Conservation (phyloP, 2,888 invertebrate genomes). For the Epirrhoe tristata region DNA sequence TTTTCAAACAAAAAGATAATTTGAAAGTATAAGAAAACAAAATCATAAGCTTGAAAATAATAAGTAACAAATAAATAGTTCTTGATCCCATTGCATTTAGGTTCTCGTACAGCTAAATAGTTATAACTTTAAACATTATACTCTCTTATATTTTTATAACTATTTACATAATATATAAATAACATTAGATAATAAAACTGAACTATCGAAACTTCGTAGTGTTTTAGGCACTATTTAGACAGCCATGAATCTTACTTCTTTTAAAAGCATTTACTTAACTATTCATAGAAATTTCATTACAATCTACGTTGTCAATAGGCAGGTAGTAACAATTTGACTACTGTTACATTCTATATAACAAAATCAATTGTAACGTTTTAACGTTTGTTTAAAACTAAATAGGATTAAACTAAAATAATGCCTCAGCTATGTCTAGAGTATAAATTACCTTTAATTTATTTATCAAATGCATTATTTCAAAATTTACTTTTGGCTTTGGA, state of each 20-base stretch:
- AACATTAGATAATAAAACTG: slow-evolving; percentile 75
- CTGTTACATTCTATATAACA: slow-evolving; percentile 4
- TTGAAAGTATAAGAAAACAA: not conserved
- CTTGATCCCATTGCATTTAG: slow-evolving; percentile 80
- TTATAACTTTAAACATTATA: slow-evolving; percentile 52
- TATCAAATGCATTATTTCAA: slow-evolving; percentile 16
- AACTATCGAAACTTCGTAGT: slow-evolving; percentile 84
- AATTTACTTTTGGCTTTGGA: slow-evolving; percentile 5
- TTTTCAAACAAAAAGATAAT: not conserved
- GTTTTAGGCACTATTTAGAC: slow-evolving; percentile 86
- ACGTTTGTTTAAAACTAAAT: slow-evolving; percentile 15
- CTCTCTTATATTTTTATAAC: slow-evolving; percentile 60
- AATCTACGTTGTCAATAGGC: slow-evolving; percentile 82
- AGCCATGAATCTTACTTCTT: slow-evolving; percentile 85
- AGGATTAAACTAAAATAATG: slow-evolving; percentile 6
- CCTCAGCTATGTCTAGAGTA: slow-evolving; percentile 6
- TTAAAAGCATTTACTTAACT: slow-evolving; percentile 75
- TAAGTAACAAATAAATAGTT: slow-evolving; percentile 37
- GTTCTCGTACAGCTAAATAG: slow-evolving; percentile 16
- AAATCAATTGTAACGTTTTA: slow-evolving; percentile 5
- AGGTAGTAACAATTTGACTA: slow-evolving; percentile 77
- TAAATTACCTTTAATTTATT: not conserved
- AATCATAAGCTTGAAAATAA: not conserved
- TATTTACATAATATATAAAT: slow-evolving; percentile 76
- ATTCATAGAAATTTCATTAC: slow-evolving; percentile 73